Evolutionary conservation across 2,797 vertebrate species (phyloP), one percentile per base, ranked within the genome.

Genomic region (Naso thynnoides): DNA sequence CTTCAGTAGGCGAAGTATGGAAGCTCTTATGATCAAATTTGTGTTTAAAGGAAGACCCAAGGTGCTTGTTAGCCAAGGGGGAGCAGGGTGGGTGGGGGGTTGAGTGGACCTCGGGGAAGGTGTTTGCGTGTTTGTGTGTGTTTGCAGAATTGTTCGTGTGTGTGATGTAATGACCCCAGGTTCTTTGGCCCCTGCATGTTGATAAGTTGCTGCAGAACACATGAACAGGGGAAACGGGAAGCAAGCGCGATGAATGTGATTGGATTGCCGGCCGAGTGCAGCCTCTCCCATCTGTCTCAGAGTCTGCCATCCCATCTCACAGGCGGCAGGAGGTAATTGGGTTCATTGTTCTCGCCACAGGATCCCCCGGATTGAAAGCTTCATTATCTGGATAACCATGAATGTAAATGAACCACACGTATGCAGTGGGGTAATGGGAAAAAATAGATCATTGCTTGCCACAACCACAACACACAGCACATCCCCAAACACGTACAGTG

Each of bases 381-480:
- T 95, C 94, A 95, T 95, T 95, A 95, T 95, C 94, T 94, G 94
- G 94, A 95, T 95, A 95, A 95, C 93, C 94, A 94, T 95, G 94
- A 95, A 95, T 95, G 94, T 95, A 95, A 95, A 95, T 95, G 94
- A 95, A 94, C 84, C 93, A 89, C 93, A 92, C 85, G 86, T 92
- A 94, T 93, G 89, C 93, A 92, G 92, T 79, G 26, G 87, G 87
- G 88, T 94, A 95, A 95, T 94, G 86, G 93, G 90, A 90, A 94
- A 94, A 94, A 93, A 94, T 94, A 94, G 90, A 95, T 95, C 93
- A 95, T 91, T 87, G 92, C 92, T 86, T 58, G 71, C 85, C 81
- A 87, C 88, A 84, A 83, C 81, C 83, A 83, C 84, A 88, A 87
- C 81, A 87, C 83, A 78, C 73, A 83, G 73, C 81, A 44, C 59